phyloP scores from a whole-genome alignment of 2,113 vertebrate genomes.

The Mixornis gularis region DNA sequence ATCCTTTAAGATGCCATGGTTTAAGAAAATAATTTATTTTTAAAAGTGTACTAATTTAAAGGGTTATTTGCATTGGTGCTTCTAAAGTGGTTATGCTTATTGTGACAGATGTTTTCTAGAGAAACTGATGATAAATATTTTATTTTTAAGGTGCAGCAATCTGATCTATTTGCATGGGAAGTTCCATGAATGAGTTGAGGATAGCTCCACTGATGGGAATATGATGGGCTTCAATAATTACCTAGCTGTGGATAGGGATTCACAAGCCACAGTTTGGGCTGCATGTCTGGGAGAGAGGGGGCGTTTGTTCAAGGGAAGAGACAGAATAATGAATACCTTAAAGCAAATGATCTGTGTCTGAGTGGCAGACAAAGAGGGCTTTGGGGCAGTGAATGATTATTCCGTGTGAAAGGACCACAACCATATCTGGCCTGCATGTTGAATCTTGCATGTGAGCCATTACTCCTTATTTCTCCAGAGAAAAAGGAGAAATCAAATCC shows the following conservation, averaged over 20 bases:
- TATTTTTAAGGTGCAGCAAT: not conserved
- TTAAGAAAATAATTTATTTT: not conserved
- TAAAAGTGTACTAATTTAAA: not conserved
- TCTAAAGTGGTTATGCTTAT: not conserved
- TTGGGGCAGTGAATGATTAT: constrained; percentile 1
- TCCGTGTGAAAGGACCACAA: not conserved
- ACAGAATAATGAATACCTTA: constrained; percentile 50
- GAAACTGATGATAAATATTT: not conserved
- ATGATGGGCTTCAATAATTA: constrained; percentile 3
- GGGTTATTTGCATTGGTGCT: not conserved
- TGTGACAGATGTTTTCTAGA: not conserved
- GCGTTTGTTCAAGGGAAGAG: not conserved
- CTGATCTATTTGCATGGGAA: not conserved
- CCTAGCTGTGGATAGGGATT: not conserved
- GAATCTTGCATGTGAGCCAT: not conserved
- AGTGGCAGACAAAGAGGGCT: constrained; percentile 50
- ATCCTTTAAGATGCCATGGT: not conserved
- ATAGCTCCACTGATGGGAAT: not conserved
- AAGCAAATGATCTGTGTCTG: constrained; percentile 54
- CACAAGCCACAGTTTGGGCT: not conserved
- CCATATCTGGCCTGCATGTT: not conserved
- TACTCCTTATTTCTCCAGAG: not conserved
- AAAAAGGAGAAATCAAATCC: not conserved
- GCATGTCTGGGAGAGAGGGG: not conserved
- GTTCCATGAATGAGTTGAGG: not conserved